Evolutionary conservation across 2,888 invertebrate genomes (phyloP).

Genomic region (Myopa testacea): DNA sequence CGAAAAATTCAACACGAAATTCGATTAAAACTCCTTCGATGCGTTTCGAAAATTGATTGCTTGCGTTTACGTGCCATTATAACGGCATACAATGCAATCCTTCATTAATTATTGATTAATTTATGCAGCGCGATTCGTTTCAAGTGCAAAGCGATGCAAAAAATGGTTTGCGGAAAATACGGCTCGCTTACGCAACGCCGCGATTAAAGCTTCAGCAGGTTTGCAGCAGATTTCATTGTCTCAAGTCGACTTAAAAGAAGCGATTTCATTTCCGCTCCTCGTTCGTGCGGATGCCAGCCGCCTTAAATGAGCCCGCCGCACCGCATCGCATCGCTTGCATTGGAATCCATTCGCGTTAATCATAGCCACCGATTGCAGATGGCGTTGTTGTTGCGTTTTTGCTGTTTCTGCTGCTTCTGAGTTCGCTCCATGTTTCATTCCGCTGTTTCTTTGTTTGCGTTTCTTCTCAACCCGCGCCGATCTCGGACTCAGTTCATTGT

Average conservation of each 20-base stretch:
- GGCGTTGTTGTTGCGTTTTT: not conserved
- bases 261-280: slow-evolving; percentile 13
- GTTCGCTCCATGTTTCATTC: too few relatives aligned
- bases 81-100: not conserved
- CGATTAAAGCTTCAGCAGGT: slow-evolving; percentile 1
- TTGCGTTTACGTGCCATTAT: not conserved
- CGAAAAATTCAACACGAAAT: not conserved
- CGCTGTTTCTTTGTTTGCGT: too few relatives aligned
- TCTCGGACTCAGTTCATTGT: not conserved
- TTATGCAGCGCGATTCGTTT: not conserved
- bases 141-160: not conserved
- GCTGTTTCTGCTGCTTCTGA: not conserved
- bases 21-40: slow-evolving; percentile 10
- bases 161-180: slow-evolving; percentile 11
- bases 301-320: not conserved
- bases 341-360: slow-evolving; percentile 7
- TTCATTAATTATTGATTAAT: slow-evolving; percentile 6
- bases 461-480: too few relatives aligned
- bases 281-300: not conserved
- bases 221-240: not conserved
- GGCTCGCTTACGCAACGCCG: not conserved
- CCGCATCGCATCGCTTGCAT: not conserved
- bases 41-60: not conserved
- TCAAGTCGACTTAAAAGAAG: not conserved
- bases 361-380: not conserved